Conservation (phyloP, 2,797 vertebrate genomes). For the Chaenodraco wilsoni region DNA sequence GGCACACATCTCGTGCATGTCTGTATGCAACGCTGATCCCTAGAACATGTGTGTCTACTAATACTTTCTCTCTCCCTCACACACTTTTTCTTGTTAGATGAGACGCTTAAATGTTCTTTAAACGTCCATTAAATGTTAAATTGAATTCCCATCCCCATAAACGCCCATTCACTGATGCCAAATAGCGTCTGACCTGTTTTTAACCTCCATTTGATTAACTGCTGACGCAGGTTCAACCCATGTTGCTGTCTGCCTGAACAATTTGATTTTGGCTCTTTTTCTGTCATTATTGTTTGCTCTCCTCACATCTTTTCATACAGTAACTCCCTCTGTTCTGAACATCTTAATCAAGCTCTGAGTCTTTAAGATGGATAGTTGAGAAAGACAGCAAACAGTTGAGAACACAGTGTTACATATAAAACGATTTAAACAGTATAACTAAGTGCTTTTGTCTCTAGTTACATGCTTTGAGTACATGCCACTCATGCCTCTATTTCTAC, state of each 20-base stretch:
- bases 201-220: conserved; percentile 16
- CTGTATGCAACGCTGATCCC: background rate
- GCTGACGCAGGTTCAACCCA: conserved; percentile 8
- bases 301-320: background rate
- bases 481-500: background rate
- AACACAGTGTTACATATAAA: background rate
- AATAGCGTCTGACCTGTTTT: conserved; percentile 27
- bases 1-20: background rate
- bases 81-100: background rate
- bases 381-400: background rate
- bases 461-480: conserved; percentile 2
- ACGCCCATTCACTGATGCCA: background rate
- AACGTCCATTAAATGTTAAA: conserved; percentile 11
- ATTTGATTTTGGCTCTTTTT: background rate
- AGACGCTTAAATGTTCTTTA: conserved; percentile 19
- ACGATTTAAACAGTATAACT: background rate
- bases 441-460: background rate
- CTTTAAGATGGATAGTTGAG: background rate
- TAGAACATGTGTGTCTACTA: background rate
- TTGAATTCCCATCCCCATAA: conserved; percentile 18
- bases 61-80: background rate
- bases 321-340: conserved; percentile 18
- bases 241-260: background rate
- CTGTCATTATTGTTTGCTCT: background rate
- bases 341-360: conserved; percentile 44